Percentiles rank a stretch among this genome's conserved stretches.
phyloP scores from a whole-genome alignment of 1,140 invertebrate genomes.

The Drosophila aff. region DNA sequence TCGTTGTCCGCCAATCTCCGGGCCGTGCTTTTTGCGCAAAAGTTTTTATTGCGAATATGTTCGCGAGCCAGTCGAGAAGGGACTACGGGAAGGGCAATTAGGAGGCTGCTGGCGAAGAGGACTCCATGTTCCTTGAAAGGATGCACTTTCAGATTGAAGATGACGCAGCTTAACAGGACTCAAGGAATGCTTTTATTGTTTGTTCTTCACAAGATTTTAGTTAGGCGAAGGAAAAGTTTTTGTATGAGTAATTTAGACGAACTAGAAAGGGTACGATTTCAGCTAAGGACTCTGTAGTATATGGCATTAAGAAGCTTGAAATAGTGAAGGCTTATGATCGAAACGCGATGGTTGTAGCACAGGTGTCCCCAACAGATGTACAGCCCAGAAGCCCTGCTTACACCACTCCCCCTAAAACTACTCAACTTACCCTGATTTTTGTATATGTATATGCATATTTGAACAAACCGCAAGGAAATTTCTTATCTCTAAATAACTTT shows the following conservation, averaged over 20 bases:
- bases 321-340: neutral
- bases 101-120: slow-evolving; percentile 9
- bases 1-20: slow-evolving; percentile 10
- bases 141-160: slow-evolving; percentile 31
- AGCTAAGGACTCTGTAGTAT: no score
- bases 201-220: neutral
- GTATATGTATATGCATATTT: slow-evolving; percentile 37
- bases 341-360: neutral
- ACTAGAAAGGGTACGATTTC: neutral
- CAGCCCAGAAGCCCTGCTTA: slow-evolving; percentile 13
- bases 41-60: slow-evolving; percentile 54
- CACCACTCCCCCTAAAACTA: slow-evolving; percentile 18
- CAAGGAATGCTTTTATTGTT: slow-evolving; percentile 14
- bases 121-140: slow-evolving; percentile 13
- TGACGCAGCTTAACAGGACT: slow-evolving; percentile 22
- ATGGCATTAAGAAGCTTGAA: no score
- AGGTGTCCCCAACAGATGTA: slow-evolving; percentile 9
- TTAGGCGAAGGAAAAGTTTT: neutral
- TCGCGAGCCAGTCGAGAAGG: slow-evolving; percentile 11
- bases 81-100: slow-evolving; percentile 31
- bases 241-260: neutral
- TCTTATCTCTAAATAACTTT: slow-evolving; percentile 55
- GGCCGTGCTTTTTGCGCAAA: slow-evolving; percentile 34
- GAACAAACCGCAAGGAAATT: slow-evolving; percentile 35
- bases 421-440: slow-evolving; percentile 25